Evolutionary conservation across 2,797 vertebrate genomes (phyloP), one percentile per base, ranked within the genome.

Genomic region (Catostomus latipinnis): DNA sequence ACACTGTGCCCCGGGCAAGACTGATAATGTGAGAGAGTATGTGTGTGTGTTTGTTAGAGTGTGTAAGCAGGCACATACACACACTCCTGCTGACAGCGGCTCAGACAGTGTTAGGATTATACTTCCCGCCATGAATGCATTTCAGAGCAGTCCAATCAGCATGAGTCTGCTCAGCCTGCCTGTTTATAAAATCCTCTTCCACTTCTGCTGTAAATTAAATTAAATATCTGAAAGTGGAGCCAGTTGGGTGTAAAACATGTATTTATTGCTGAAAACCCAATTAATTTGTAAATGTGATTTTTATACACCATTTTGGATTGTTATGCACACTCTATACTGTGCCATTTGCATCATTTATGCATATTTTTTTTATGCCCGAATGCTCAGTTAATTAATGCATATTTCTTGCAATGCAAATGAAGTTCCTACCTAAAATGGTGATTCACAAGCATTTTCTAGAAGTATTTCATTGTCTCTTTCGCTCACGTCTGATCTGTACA

Each of bases 41-140:
- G 2, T 34, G 34, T 34, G 34, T 2, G 18, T 63, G 60, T 73
- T 45, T 1, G 3, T 14, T 63, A 49, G 22, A 63, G 72, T 16
- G 11, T 73, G 73, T 74, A 48, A 76, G 45, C 53, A 45, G n/a
- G 13, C 50, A 45, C 45, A 67, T 1, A 50, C 65, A 58, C 75
- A 61, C 8, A 4, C 34, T 48, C 53, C 11, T 49, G 74, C 74
- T 61, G 18, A 68, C 49, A 14, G 58, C 53, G 71, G 82, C 66
- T 83, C 72, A 80, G 81, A 74, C 71, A 6, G 77, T 1, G 10
- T 76, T 58, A 76, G 53, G 82, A 83, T 83, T 83, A 76, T 77
- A 57, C 58, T 71, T 79, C 48, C 65, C 46, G 53, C 72, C 66
- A 34, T 70, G 68, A 74, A 67, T 22, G 52, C 45, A 2, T 45